Evolutionary conservation across 2,888 invertebrate genomes (phyloP).

Genomic region (Pinctada fucata): DNA sequence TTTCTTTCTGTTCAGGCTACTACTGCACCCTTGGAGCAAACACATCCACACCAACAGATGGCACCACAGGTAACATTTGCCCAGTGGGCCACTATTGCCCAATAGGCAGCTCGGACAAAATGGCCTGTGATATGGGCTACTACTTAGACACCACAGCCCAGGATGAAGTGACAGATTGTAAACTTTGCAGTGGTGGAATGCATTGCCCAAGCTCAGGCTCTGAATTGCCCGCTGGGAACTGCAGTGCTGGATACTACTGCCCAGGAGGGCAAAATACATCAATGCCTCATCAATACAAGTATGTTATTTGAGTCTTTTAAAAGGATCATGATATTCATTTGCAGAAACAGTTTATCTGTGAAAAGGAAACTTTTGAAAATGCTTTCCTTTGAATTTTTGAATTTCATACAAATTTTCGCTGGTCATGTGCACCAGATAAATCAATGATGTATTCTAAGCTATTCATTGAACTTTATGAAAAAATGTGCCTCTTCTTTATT

Average conservation of each 20-base stretch:
- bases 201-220: conserved; percentile 69
- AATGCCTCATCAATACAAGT: conserved; percentile 66
- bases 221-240: conserved; percentile 63
- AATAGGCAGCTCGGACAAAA: conserved; percentile 49
- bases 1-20: conserved; percentile 55
- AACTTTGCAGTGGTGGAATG: conserved; percentile 63
- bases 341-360: too few species aligned
- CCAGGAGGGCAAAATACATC: conserved; percentile 71
- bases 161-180: conserved; percentile 64
- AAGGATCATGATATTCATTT: too few species aligned
- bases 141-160: conserved; percentile 68
- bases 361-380: too few species aligned
- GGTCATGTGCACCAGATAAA: too few species aligned
- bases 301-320: too few species aligned
- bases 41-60: conserved; percentile 62
- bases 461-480: too few species aligned
- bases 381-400: too few species aligned
- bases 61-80: conserved; percentile 68
- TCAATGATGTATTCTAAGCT: too few species aligned
- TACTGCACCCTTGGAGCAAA: conserved; percentile 67
- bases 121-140: conserved; percentile 65
- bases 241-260: conserved; percentile 72
- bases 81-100: conserved; percentile 73
- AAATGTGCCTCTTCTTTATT: too few species aligned
- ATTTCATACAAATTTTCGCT: too few species aligned